Conservation (phyloP, 2,888 invertebrate species). For the Platerodrilus igneus region DNA sequence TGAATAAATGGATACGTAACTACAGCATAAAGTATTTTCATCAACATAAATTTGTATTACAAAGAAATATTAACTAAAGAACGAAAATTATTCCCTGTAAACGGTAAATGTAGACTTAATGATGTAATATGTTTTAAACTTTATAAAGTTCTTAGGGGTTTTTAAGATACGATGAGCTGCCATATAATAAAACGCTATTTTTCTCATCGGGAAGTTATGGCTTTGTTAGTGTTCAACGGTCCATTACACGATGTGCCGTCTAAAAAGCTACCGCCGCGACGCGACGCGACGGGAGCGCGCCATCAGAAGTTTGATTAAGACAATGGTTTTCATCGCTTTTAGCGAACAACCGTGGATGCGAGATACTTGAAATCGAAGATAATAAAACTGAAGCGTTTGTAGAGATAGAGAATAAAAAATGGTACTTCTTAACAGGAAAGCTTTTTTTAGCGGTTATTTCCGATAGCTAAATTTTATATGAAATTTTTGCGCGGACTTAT, state of each 20-base stretch:
- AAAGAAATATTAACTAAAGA: too few species aligned
- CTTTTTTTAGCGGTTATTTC: too few species aligned
- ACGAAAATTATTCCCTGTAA: too few species aligned
- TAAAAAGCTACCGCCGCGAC: slow-evolving; percentile 30
- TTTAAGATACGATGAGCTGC: slow-evolving; percentile 23
- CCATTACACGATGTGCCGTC: slow-evolving; percentile 32
- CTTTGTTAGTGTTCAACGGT: slow-evolving; percentile 34
- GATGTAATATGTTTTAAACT: too few species aligned
- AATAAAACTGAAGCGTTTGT: slow-evolving; percentile 15
- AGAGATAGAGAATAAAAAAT: slow-evolving; percentile 13
- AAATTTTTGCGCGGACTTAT: too few species aligned
- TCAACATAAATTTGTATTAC: too few species aligned
- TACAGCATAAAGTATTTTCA: too few species aligned
- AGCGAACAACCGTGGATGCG: slow-evolving; percentile 13
- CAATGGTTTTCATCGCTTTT: slow-evolving; percentile 34
- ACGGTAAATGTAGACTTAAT: too few species aligned
- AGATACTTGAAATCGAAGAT: slow-evolving; percentile 15
- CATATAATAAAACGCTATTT: slow-evolving; percentile 32
- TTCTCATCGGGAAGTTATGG: slow-evolving; percentile 32
- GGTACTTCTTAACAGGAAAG: slow-evolving; percentile 17
- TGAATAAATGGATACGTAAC: too few species aligned
- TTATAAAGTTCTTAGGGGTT: slow-evolving; percentile 12
- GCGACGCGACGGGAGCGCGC: slow-evolving; percentile 29
- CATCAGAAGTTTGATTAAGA: slow-evolving; percentile 37
- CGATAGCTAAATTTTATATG: too few species aligned